Conservation (phyloP, 2,113 vertebrate genomes). For the Struthidea cinerea region DNA sequence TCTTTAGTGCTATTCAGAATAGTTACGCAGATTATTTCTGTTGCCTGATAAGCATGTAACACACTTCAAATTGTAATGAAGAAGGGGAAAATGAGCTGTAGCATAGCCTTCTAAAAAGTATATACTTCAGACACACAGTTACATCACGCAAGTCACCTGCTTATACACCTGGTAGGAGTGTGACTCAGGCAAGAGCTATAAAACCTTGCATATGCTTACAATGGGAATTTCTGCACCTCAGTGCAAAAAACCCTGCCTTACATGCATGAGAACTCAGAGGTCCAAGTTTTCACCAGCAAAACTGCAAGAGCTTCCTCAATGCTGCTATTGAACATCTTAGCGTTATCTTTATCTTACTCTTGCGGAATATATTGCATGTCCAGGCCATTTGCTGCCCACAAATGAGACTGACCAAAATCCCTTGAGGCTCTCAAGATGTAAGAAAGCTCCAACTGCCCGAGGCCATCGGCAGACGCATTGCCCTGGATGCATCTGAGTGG, state of each 20-base stretch:
- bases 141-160: neutral
- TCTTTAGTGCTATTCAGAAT: neutral
- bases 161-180: neutral
- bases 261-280: neutral
- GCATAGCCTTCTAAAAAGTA: neutral
- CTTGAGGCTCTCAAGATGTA: neutral
- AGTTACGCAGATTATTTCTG: neutral
- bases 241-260: neutral
- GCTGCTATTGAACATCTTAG: neutral
- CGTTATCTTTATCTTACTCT: neutral
- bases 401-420: neutral
- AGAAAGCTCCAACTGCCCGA: neutral
- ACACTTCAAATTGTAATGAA: neutral
- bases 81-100: neutral
- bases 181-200: fast-evolving
- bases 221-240: neutral
- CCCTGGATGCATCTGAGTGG: neutral
- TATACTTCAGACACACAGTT: neutral
- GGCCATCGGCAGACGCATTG: neutral
- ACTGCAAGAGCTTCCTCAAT: neutral
- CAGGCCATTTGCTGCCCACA: neutral
- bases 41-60: neutral
- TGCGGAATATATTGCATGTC: neutral
- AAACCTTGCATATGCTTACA: neutral
- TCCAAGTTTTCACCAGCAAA: neutral